Evolutionary conservation across 2,797 vertebrate species (phyloP).

Genomic region (Falco berigora): DNA sequence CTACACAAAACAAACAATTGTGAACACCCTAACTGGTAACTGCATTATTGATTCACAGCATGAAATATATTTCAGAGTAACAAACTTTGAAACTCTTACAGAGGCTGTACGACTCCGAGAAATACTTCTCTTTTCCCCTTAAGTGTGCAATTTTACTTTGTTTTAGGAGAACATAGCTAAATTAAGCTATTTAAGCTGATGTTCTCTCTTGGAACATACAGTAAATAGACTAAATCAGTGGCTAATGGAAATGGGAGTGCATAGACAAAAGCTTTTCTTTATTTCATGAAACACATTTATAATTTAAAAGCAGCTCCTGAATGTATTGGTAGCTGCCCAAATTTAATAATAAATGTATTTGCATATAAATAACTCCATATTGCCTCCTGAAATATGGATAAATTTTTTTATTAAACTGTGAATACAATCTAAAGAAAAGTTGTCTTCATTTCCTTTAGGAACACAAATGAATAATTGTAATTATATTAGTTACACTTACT

Average conservation of each 20-base stretch:
- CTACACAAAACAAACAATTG: neutral
- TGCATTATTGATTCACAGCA: neutral
- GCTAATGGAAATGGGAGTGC: neutral
- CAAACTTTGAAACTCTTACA: constrained; percentile 35
- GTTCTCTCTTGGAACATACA: neutral
- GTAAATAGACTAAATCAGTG: neutral
- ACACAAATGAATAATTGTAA: constrained; percentile 5
- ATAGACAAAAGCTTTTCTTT: neutral
- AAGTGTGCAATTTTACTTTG: constrained; percentile 10
- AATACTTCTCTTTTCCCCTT: constrained; percentile 6
- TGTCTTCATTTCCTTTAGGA: constrained; percentile 24
- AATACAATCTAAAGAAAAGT: neutral
- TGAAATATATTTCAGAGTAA: constrained; percentile 10
- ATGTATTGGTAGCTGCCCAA: neutral
- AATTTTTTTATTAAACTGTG: constrained; percentile 2
- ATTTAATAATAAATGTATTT: constrained; percentile 50
- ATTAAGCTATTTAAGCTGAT: constrained; percentile 43
- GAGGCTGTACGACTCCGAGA: neutral
- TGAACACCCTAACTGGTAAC: neutral
- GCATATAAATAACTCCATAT: constrained; percentile 39
- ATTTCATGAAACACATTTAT: neutral
- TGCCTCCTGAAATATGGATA: constrained; percentile 39
- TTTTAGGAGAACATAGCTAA: constrained; percentile 41
- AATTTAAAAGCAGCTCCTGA: constrained; percentile 20
- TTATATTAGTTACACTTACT: constrained; percentile 21